Percentiles rank a stretch among this genome's conserved stretches.
These are phyloP conservation scores for Polypterus bichir DNA, from an alignment of 2,113 vertebrate species.

Conservation along the genomic window DNA sequence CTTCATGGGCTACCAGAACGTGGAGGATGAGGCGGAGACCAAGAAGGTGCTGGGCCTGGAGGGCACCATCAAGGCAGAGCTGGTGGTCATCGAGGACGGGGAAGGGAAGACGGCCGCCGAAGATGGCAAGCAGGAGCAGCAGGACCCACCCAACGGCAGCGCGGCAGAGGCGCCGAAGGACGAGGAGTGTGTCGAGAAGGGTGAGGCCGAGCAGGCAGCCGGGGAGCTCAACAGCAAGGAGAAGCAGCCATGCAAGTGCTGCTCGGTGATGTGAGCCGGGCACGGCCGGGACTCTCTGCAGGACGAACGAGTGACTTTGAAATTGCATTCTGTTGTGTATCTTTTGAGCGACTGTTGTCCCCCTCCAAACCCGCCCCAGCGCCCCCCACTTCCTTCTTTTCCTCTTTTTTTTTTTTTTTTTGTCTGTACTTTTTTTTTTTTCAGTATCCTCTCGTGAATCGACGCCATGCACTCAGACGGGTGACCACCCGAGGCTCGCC, in stretches of 20 bases:
- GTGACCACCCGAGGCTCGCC: too few relatives aligned
- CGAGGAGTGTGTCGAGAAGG: conserved; percentile 41
- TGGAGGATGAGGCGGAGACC: conserved; percentile 79
- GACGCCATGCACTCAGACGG: too few relatives aligned
- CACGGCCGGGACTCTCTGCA: conserved; percentile 11
- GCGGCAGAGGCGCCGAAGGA: conserved; percentile 36
- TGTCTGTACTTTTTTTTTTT: too few relatives aligned
- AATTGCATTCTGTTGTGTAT: conserved; percentile 22
- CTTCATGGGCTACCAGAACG: conserved; percentile 92
- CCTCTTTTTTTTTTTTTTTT: conserved; percentile 20
- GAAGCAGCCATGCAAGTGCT: conserved; percentile 85
- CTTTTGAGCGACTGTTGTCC: conserved; percentile 27
- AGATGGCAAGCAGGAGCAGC: conserved; percentile 13
- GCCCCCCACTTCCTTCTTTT: conserved; percentile 19
- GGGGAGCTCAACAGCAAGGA: conserved; percentile 59
- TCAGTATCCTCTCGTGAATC: too few relatives aligned
- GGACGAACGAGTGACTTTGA: not conserved
- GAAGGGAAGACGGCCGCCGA: conserved; percentile 34
- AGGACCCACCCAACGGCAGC: conserved; percentile 57
- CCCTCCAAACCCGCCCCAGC: conserved; percentile 1
- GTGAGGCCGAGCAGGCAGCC: conserved; percentile 26
- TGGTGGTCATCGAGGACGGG: conserved; percentile 70
- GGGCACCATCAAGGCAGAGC: conserved; percentile 75
- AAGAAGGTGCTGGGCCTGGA: conserved; percentile 78
- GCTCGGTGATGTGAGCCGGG: conserved; percentile 73